Percentiles rank a stretch among this genome's conserved stretches.
Conservation (phyloP, 2,888 invertebrate genomes). For the Scaptodrosophila latifasciaeformis region DNA sequence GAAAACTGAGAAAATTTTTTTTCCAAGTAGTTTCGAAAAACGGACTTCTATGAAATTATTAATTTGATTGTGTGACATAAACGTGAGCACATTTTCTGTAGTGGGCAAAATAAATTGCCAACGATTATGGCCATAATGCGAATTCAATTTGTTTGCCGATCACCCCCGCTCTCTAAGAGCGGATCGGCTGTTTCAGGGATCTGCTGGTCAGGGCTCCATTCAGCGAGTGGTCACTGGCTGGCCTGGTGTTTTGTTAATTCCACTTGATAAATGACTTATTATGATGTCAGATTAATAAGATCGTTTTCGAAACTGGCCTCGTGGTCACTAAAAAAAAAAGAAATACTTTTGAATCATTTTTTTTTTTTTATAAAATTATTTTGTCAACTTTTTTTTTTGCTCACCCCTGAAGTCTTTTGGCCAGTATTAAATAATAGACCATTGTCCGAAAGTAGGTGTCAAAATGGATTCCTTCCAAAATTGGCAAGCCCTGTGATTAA, state of each 20-base stretch:
- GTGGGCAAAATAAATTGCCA: conserved; percentile 46
- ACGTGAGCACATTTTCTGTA: conserved; percentile 55
- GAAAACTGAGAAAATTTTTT: conserved; percentile 2
- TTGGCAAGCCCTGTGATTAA: no score
- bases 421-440: no score
- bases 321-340: conserved; percentile 29
- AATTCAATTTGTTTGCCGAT: conserved; percentile 61
- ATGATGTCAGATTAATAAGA: conserved; percentile 75
- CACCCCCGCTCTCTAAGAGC: conserved; percentile 37
- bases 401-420: neutral
- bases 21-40: neutral
- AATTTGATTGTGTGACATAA: conserved; percentile 59
- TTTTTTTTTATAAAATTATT: neutral
- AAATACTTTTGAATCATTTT: conserved; percentile 6
- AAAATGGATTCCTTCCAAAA: no score
- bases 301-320: conserved; percentile 64
- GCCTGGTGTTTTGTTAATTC: conserved; percentile 62
- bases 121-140: conserved; percentile 59
- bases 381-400: neutral
- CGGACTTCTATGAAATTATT: conserved; percentile 25
- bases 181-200: conserved; percentile 17
- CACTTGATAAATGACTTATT: conserved; percentile 72
- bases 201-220: neutral
- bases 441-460: no score
- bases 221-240: conserved; percentile 6